These are phyloP conservation scores for Theristicus caerulescens DNA, from an alignment of 2,113 vertebrate species.

Conservation along the genomic window DNA sequence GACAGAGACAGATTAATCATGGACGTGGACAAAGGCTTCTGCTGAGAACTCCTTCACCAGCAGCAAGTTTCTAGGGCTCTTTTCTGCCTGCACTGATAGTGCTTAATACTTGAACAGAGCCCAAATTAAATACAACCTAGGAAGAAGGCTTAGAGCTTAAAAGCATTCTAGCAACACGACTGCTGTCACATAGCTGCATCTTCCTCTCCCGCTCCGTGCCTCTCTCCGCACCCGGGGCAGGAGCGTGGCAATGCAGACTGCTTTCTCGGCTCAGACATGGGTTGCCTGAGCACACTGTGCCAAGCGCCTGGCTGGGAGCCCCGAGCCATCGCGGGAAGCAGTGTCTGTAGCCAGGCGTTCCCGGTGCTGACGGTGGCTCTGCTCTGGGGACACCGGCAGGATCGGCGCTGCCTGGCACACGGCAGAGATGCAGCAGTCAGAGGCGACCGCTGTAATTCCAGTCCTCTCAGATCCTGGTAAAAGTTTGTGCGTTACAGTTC, in stretches of 20 bases:
- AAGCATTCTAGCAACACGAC: neutral
- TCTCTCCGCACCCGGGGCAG: neutral
- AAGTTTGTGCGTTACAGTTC: neutral
- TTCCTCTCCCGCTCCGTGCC: neutral
- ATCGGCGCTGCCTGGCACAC: neutral
- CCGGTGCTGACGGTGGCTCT: rapidly evolving
- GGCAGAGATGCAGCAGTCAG: neutral
- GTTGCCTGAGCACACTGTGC: neutral
- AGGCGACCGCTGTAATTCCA: neutral
- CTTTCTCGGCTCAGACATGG: rapidly evolving
- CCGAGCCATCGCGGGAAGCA: rapidly evolving
- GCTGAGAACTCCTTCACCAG: neutral
- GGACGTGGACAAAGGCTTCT: neutral
- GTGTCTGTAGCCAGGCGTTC: rapidly evolving
- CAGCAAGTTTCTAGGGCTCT: neutral
- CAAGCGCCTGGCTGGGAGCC: neutral
- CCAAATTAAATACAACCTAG: neutral
- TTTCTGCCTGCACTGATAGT: neutral
- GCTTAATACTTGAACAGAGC: neutral
- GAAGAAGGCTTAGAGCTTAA: neutral
- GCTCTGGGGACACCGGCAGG: neutral
- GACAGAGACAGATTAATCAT: neutral
- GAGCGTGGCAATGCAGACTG: rapidly evolving
- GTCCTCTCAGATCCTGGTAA: neutral
- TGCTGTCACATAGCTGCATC: rapidly evolving